Conservation (phyloP, 2,888 invertebrate genomes). For the Eilema sororculum region DNA sequence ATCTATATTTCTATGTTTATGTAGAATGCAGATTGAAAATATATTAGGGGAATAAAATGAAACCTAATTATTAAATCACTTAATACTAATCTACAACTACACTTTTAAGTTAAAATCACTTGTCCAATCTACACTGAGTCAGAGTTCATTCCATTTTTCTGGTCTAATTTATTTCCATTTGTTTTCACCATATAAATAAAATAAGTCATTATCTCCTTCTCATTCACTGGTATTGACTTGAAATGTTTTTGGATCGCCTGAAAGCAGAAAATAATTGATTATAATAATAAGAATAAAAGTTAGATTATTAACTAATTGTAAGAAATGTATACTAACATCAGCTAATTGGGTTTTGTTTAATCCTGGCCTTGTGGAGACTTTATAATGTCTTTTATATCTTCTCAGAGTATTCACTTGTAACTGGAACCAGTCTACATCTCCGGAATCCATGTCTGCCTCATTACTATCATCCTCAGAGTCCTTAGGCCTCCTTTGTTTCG, state of each 20-base stretch:
- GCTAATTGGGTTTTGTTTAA: conserved; percentile 98
- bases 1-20: conserved; percentile 59
- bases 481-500: conserved; percentile 94
- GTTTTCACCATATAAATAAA: conserved; percentile 99
- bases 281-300: background rate
- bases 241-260: conserved; percentile 98
- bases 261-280: conserved; percentile 65
- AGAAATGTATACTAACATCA: conserved; percentile 90
- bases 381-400: conserved; percentile 97
- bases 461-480: conserved; percentile 98
- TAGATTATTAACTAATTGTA: background rate
- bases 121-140: conserved; percentile 80
- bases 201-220: conserved; percentile 97
- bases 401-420: conserved; percentile 97
- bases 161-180: conserved; percentile 95
- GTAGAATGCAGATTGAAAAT: conserved; percentile 67
- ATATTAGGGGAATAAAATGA: conserved; percentile 60
- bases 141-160: conserved; percentile 91
- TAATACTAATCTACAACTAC: conserved; percentile 62
- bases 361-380: conserved; percentile 96
- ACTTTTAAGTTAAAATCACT: conserved; percentile 66
- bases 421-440: conserved; percentile 97
- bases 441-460: conserved; percentile 96
- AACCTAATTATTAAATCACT: conserved; percentile 58
- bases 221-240: conserved; percentile 96